Base-by-base conservation (phyloP, 2,113 vertebrate genomes). In the Eretmochelys imbricata region DNA sequence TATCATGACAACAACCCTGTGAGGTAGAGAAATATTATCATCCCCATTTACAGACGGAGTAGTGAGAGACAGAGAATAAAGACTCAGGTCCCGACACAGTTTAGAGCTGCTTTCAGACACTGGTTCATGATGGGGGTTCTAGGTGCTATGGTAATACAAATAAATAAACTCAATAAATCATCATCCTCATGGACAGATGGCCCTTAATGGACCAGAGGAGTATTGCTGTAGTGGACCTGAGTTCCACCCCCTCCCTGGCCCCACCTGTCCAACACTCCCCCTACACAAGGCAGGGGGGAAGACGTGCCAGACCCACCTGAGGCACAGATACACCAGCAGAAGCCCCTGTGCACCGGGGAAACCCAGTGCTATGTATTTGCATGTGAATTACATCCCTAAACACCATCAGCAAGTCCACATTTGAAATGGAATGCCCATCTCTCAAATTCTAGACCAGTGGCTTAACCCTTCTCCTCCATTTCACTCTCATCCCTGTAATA, bases 211-310 rank as follows among this genome's bases (percentile, higher is more conserved):
- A 50, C 16, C 49, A 17, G 46, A 8, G 38, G 75, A 31, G 72
- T 31, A n/a, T 19, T 82, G 82, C 4, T 14, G 1, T n/a, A 35
- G 72, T 1, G 31, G 22, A 78, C 0, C 0, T 16, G 81, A 92
- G 81, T 83, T 49, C 69, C 38, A 35, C n/a, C n/a, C 10, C 17
- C 19, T 20, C 7, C 65, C 29, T 16, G 29, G 29, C 27, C 19
- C 19, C 6, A 17, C 17, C 31, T 19, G 35, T 16, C 35, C 65
- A 72, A 22, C n/a, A 38, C 35, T 3, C 48, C 8, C 20, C 10
- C 51, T 2, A 42, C 38, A 48, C 42, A 46, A 42, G 24, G 13
- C 38, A 6, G 7, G 6, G 4, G 49, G 76, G 55, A 55, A 91
- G 50, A 35, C 46, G 62, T 0, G 1, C 25, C 10, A 35, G 10